Percentiles rank a stretch among this genome's conserved stretches.
Evolutionary conservation across 1,140 invertebrate species (phyloP).

Genomic region (Cyclargus thomasi): DNA sequence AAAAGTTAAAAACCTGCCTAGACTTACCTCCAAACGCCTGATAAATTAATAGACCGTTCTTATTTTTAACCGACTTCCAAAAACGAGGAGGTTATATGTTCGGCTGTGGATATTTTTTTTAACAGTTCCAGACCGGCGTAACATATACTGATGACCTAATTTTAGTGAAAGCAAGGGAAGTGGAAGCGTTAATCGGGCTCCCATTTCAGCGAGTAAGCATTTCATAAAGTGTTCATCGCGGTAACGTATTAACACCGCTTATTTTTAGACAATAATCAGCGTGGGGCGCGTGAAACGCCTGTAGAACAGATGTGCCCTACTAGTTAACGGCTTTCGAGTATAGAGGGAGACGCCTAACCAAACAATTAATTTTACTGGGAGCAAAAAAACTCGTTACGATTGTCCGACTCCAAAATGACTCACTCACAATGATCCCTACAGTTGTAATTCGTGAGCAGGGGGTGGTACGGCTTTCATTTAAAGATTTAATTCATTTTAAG

Average conservation of each 20-base stretch:
- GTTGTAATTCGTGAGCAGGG: background rate
- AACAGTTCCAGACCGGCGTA: conserved; percentile 2
- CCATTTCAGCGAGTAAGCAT: conserved; percentile 16
- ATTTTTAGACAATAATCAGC: conserved; percentile 58
- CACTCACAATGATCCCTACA: background rate
- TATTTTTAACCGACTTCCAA: no score
- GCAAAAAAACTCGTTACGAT: background rate
- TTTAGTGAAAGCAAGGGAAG: conserved; percentile 7
- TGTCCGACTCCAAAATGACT: background rate
- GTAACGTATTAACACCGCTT: conserved; percentile 49
- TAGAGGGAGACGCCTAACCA: conserved; percentile 9
- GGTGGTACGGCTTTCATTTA: background rate
- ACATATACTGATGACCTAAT: conserved; percentile 14
- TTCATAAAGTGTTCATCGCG: conserved; percentile 24
- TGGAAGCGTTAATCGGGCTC: conserved; percentile 8
- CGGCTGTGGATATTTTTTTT: no score
- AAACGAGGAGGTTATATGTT: no score
- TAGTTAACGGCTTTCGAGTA: conserved; percentile 29
- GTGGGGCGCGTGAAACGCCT: conserved; percentile 32
- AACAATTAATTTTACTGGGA: background rate
- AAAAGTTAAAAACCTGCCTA: background rate
- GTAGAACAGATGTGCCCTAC: conserved; percentile 46
- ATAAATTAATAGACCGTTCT: background rate
- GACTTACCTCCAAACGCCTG: background rate
- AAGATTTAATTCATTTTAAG: background rate